Base-by-base conservation (phyloP, 2,797 vertebrate genomes). In the Rousettus madagascariensis region DNA sequence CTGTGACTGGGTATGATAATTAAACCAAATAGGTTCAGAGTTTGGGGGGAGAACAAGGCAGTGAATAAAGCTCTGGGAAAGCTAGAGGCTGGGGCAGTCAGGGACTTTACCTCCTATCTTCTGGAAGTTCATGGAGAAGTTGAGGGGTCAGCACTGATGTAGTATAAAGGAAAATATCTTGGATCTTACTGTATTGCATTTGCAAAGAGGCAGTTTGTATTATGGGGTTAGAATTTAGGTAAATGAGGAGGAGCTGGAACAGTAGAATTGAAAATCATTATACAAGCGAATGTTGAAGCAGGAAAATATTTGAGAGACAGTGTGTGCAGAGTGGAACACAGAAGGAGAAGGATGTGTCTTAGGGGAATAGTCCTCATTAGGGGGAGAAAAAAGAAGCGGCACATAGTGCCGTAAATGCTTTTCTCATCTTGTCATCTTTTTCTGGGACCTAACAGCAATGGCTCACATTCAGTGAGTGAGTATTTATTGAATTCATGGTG, bases 21-120 rank as follows among this genome's bases (percentile, higher is more conserved):
- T 72, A 91, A 94, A 77, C 15, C 26, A 77, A 55, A 82, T 74
- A 89, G 51, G 53, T 91, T 94, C 61, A 74, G 69, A 74, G 17
- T 95, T 85, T 57, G 55, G 22, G n/a, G n/a, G n/a, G 30, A 51
- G 33, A 77, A 53, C 28, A 33, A 38, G 41, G 12, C 24, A 88
- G 49, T 65, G 33, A 82, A 41, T 68, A 78, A 82, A 91, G 2
- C 24, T 49, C 12, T 26, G n/a, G 16, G 12, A 83, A 93, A 30
- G 8, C 24, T 63, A 51, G 43, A 69, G 17, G 20, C 49, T 20
- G 41, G 17, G 11, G 53, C 30, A 71, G 19, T 86, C 24, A 78
- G 65, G 13, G 36, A 65, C 6, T 28, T 84, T 72, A 26, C 36
- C 30, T 0, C 1, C 49, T 72, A 3, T 43, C 16, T 93, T 93